phyloP scores from a whole-genome alignment of 2,888 invertebrate species.

The Dinocampus coccinellae region DNA sequence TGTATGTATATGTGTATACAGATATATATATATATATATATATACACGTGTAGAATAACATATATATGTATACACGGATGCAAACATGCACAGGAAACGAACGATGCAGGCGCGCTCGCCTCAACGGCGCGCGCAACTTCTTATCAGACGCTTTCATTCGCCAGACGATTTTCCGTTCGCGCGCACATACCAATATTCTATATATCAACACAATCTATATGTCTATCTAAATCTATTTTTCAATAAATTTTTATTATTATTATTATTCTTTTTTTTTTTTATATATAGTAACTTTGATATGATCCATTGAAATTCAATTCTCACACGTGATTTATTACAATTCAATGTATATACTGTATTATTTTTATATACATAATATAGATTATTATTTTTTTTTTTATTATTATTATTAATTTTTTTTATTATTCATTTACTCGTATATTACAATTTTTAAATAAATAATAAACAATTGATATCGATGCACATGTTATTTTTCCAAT shows the following conservation, averaged over 20 bases:
- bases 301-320: no score
- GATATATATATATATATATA: neutral
- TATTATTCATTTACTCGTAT: no score
- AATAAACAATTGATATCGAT: no score
- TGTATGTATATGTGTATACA: slow-evolving; percentile 12
- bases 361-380: no score
- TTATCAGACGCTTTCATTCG: slow-evolving; percentile 36
- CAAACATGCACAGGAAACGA: slow-evolving; percentile 34
- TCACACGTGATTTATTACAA: no score
- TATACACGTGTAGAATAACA: neutral
- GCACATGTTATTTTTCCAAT: no score
- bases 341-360: no score
- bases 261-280: neutral
- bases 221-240: neutral
- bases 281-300: no score
- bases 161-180: slow-evolving; percentile 24
- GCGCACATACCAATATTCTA: slow-evolving; percentile 11
- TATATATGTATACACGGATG: slow-evolving; percentile 28
- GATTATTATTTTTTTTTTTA: no score
- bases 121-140: slow-evolving; percentile 36
- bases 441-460: no score
- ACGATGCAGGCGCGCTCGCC: slow-evolving; percentile 34
- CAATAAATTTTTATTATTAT: neutral
- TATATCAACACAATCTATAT: slow-evolving; percentile 1
- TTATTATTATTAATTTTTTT: no score